Evolutionary conservation across 2,113 vertebrate genomes (phyloP).

Genomic region (Strix uralensis): DNA sequence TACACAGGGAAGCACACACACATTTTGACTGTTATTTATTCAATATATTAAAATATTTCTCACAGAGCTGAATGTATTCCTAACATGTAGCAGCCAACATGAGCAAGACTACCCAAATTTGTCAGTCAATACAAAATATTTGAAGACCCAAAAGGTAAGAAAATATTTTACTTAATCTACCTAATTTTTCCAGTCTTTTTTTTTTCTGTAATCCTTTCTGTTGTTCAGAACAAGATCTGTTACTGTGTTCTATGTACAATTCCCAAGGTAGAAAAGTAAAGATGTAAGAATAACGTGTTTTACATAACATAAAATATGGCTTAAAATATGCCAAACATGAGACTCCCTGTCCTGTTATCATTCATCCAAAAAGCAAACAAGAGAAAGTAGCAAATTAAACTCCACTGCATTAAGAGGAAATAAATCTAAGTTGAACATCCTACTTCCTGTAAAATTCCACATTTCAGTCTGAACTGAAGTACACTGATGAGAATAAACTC

Average conservation of each 20-base stretch:
- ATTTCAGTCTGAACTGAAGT: not conserved
- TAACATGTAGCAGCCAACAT: not conserved
- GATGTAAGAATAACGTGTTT: not conserved
- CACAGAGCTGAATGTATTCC: not conserved
- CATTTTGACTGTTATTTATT: not conserved
- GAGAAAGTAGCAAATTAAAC: not conserved
- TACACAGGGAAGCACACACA: not conserved
- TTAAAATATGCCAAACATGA: not conserved
- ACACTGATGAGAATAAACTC: slow-evolving; percentile 29
- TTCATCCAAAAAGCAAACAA: not conserved
- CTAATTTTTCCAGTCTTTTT: not conserved
- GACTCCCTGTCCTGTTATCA: not conserved
- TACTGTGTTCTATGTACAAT: not conserved
- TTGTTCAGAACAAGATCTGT: not conserved
- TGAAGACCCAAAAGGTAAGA: not conserved
- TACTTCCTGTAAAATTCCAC: not conserved
- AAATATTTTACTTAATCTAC: not conserved
- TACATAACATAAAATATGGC: not conserved
- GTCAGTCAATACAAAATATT: not conserved
- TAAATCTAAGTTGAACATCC: not conserved
- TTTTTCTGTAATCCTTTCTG: not conserved
- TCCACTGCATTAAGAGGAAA: not conserved
- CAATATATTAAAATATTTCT: not conserved
- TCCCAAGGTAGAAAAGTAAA: not conserved
- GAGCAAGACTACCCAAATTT: not conserved